Percentiles rank a stretch among this genome's conserved stretches.
Conservation (phyloP, 2,797 vertebrate genomes). For the Rhincodon typus region DNA sequence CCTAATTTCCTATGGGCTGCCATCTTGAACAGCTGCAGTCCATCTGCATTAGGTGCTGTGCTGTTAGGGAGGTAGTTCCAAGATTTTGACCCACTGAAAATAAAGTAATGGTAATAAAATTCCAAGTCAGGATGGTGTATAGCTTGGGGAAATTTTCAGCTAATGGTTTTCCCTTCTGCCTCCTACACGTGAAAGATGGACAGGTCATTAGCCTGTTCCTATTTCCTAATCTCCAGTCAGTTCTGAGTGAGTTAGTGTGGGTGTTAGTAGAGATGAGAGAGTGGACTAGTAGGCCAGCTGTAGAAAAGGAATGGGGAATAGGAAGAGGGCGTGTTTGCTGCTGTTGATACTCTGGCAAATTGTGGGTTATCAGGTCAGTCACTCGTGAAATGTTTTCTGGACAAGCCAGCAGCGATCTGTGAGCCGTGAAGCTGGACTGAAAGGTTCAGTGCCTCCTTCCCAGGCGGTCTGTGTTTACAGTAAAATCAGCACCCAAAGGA, state of each 20-base stretch:
- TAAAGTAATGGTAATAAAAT: no score
- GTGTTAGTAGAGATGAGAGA: neutral
- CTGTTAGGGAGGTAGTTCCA: no score
- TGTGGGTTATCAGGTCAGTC: neutral
- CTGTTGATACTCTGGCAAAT: neutral
- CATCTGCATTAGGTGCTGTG: no score
- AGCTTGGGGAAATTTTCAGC: no score
- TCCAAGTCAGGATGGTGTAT: no score
- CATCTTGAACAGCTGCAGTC: no score
- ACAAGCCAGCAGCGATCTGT: neutral
- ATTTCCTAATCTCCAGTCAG: neutral
- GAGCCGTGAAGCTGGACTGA: neutral
- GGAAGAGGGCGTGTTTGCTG: no score
- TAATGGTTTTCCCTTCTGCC: no score
- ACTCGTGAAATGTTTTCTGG: neutral
- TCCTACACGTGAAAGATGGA: no score
- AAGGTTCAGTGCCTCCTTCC: neutral
- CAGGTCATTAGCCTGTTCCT: neutral
- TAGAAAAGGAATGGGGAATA: neutral
- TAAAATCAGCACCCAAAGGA: neutral
- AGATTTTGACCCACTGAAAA: no score
- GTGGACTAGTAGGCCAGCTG: neutral
- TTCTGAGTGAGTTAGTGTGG: neutral
- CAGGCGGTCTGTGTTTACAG: neutral
- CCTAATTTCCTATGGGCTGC: no score